Percentiles rank a stretch among this genome's conserved stretches.
phyloP scores from a whole-genome alignment of 2,888 invertebrate species.

The Caenorhabditis becei region DNA sequence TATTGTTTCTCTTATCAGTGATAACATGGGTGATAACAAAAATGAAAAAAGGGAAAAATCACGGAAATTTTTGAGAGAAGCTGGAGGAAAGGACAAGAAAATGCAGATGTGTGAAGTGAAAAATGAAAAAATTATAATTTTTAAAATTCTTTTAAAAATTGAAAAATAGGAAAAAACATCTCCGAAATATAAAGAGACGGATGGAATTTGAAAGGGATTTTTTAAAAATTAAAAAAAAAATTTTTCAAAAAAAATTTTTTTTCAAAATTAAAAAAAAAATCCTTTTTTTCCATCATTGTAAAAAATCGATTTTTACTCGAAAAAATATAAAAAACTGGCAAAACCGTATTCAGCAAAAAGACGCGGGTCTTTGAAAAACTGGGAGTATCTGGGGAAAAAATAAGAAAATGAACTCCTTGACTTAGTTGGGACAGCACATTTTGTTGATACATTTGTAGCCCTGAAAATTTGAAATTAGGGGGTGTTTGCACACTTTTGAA shows the following conservation, averaged over 20 bases:
- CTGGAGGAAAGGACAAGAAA: too few relatives aligned
- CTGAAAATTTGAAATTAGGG: slow-evolving; percentile 13
- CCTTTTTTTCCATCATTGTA: too few relatives aligned
- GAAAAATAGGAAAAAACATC: background rate
- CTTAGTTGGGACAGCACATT: slow-evolving; percentile 67
- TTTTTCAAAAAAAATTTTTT: background rate
- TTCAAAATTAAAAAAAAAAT: background rate
- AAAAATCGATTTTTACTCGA: too few relatives aligned
- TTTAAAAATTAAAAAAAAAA: background rate
- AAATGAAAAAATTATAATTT: too few relatives aligned
- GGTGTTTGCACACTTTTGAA: background rate
- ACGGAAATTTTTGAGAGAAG: too few relatives aligned
- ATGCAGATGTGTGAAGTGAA: too few relatives aligned
- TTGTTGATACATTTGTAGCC: slow-evolving; percentile 65
- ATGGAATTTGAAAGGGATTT: background rate
- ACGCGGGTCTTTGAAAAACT: background rate
- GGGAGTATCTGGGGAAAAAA: background rate
- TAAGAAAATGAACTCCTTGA: background rate
- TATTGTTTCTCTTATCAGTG: too few relatives aligned
- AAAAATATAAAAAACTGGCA: background rate
- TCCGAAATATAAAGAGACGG: background rate
- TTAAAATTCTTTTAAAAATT: too few relatives aligned
- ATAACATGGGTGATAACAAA: too few relatives aligned
- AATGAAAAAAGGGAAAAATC: too few relatives aligned
- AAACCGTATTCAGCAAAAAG: background rate